phyloP scores from a whole-genome alignment of 2,888 invertebrate genomes.

The Synanthedon tipuliformis region DNA sequence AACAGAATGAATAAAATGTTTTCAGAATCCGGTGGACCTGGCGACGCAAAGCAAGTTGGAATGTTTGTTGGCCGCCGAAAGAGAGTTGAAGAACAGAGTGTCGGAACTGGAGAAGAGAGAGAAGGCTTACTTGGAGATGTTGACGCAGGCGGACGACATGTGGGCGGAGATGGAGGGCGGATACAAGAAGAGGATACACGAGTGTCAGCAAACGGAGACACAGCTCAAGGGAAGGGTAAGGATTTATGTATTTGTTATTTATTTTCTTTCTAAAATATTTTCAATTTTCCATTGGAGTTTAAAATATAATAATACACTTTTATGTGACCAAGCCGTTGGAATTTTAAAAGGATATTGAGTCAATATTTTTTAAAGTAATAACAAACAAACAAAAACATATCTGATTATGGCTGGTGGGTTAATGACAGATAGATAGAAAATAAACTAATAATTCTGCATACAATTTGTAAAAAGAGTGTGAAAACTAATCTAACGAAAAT shows the following conservation, averaged over 20 bases:
- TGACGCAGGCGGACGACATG: conserved; percentile 78
- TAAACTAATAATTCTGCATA: background rate
- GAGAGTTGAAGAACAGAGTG: conserved; percentile 72
- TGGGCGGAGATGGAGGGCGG: conserved; percentile 77
- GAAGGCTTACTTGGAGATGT: conserved; percentile 75
- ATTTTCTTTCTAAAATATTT: too few species aligned
- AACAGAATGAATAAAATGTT: background rate
- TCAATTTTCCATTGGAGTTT: too few species aligned
- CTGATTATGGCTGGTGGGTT: too few species aligned
- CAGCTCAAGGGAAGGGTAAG: conserved; percentile 65
- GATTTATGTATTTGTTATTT: background rate
- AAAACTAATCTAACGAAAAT: too few species aligned
- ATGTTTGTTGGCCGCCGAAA: conserved; percentile 63
- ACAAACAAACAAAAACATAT: too few species aligned
- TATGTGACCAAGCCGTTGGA: too few species aligned
- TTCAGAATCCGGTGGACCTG: conserved; percentile 38
- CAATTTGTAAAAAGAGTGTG: background rate
- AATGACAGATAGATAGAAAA: too few species aligned
- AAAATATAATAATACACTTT: too few species aligned
- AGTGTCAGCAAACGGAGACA: conserved; percentile 52
- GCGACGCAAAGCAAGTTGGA: conserved; percentile 28
- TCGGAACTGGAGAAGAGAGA: conserved; percentile 74
- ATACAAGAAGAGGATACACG: conserved; percentile 71
- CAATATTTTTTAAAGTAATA: too few species aligned
- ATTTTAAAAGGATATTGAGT: too few species aligned